Base-by-base conservation (phyloP, 2,888 invertebrate species). In the Ichneumoninae sp. region DNA sequence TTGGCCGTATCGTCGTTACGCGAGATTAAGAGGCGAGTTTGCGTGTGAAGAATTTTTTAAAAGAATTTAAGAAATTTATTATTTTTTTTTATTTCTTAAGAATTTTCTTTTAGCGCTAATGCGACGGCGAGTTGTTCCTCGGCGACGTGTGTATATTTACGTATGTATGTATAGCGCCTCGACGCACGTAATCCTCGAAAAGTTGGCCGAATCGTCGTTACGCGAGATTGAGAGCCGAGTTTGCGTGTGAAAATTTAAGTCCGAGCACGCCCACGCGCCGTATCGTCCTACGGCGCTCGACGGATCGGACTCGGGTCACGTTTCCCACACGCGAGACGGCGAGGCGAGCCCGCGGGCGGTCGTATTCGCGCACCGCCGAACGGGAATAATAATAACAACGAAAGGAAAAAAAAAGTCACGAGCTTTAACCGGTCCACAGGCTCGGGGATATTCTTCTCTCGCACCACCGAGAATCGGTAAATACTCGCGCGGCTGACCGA, bases 401-500 rank as follows among this genome's bases (percentile, higher is more conserved):
- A 47, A 16, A 47, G 16, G 3, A 47, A 47, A 13, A 47, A 44
- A 47, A 47, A 47, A 1, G 44, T 16, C 16, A 47, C 44, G 44
- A 16, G 44, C 13, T 47, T 47, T 16, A 16, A 47, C 44, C 44
- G 44, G 44, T 47, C 44, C 44, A 40, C 40, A 47, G 16, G 8
- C 19, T 6, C n/a, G n/a, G n/a, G n/a, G n/a, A 16, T n/a, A 40
- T 66, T 66, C 36, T 44, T 36, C 8, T 65, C n/a, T 66, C 40
- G 65, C 36, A 10, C 8, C 40, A 44, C 19, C 36, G 66, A 66
- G 13, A 66, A 66, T 66, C 66, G 40, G 19, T 19, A 22, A 16
- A 40, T 40, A 19, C 10, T 10, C 66, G 66, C 36, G 66, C 16
- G 66, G 63, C 63, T 22, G 13, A 44, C 19, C 22, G 68, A 68